These are phyloP conservation scores for Sceloporus tristichus DNA, from an alignment of 2,113 vertebrate species.

Conservation along the genomic window DNA sequence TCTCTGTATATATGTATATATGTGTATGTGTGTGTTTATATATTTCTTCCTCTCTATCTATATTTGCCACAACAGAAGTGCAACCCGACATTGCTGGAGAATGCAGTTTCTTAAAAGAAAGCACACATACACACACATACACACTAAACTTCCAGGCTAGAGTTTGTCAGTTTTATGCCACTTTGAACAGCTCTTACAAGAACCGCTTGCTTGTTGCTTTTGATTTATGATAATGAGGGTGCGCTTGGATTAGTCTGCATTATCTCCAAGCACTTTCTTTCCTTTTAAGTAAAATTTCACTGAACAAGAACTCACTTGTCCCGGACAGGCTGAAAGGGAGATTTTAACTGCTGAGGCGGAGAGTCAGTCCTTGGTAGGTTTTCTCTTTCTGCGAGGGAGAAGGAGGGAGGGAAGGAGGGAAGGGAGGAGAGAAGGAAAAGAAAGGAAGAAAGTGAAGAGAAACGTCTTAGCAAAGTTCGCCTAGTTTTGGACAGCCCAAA, in stretches of 20 bases:
- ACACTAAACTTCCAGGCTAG: slow-evolving; percentile 7
- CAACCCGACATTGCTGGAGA: slow-evolving; percentile 1
- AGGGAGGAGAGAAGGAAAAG: background rate
- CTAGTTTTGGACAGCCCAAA: too few species aligned
- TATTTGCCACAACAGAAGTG: slow-evolving; percentile 1
- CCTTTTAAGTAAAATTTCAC: slow-evolving; percentile 67
- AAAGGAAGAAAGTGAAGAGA: rapidly evolving
- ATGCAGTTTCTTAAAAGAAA: background rate
- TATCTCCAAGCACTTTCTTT: slow-evolving; percentile 62
- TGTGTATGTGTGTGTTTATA: background rate
- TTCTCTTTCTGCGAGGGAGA: slow-evolving; percentile 86
- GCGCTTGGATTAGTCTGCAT: slow-evolving; percentile 68
- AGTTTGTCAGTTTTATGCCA: slow-evolving; percentile 53
- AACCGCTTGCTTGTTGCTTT: slow-evolving; percentile 30
- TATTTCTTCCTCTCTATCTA: background rate
- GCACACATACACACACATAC: background rate
- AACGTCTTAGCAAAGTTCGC: background rate
- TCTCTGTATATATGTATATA: background rate
- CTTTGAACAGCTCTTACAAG: slow-evolving; percentile 31
- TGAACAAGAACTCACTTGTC: slow-evolving; percentile 89
- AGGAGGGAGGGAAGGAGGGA: slow-evolving; percentile 37
- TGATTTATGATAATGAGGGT: slow-evolving; percentile 61
- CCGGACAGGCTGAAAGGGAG: slow-evolving; percentile 93
- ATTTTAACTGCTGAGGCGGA: slow-evolving; percentile 90
- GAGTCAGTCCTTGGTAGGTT: slow-evolving; percentile 88